Percentiles rank a stretch among this genome's conserved stretches.
These are phyloP conservation scores for Anagrus nilaparvatae DNA, from an alignment of 1,140 invertebrate genomes.

Conservation along the genomic window DNA sequence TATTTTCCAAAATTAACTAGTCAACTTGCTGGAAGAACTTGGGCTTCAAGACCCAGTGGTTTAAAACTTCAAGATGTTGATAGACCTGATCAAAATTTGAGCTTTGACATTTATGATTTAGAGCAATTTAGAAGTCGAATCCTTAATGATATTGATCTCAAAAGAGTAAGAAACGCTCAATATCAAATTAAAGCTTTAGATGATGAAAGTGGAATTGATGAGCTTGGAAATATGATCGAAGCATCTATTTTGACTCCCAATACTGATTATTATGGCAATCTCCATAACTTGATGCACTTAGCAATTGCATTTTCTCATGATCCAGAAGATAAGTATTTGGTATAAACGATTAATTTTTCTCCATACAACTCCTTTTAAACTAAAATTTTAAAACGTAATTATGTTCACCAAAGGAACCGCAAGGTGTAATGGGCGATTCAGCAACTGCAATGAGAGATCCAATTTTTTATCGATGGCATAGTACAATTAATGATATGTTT, in stretches of 20 bases:
- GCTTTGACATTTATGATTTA: constrained; percentile 55
- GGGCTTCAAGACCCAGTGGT: constrained; percentile 50
- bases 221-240: constrained; percentile 71
- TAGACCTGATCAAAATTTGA: constrained; percentile 54
- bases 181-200: constrained; percentile 47
- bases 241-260: constrained; percentile 58
- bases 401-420: constrained; percentile 47
- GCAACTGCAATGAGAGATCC: constrained; percentile 77
- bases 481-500: constrained; percentile 70
- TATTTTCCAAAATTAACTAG: constrained; percentile 66
- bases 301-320: constrained; percentile 60
- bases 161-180: constrained; percentile 42
- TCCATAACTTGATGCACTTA: constrained; percentile 62
- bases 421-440: constrained; percentile 57
- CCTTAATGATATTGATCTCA: constrained; percentile 60
- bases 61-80: constrained; percentile 52
- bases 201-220: constrained; percentile 63
- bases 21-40: constrained; percentile 50
- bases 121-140: constrained; percentile 67
- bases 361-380: background rate
- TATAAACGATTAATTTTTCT: constrained; percentile 22
- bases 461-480: constrained; percentile 75
- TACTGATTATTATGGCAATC: constrained; percentile 56
- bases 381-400: background rate
- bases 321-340: constrained; percentile 58